Base-by-base conservation (phyloP, 1,140 invertebrate species). In the Bombus sylvicola region DNA sequence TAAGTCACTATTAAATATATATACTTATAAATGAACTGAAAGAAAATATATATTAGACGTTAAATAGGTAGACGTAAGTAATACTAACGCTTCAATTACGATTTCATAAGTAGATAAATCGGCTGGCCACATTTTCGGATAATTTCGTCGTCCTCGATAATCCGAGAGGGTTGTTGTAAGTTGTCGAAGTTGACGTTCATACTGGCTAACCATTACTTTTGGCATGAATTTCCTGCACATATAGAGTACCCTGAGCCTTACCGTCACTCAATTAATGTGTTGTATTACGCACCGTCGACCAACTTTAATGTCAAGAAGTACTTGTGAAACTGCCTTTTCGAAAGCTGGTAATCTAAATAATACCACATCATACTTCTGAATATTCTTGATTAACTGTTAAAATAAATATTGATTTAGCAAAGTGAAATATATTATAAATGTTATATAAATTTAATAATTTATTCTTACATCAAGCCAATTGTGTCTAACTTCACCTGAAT, bases 401-500 rank as follows among this genome's bases (percentile, higher is more conserved):
- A 90, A 90, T 89, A 89, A 22, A 88, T 37, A 88, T 34, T 43
- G 5, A 4, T 80, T 31, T 84, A 79, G 85, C 31, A 82, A 71
- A 80, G n/a, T 34, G 75, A 81, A n/a, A 82, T 6, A 31, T 31
- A 15, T 22, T 22, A n/a, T 74, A 76, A 73, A 43, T n/a, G 15
- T 53, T 71, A 62, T 68, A 81, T 57, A 81, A 66, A 62, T 75
- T 85, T 72, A 80, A 66, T 47, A 82, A 64, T 69, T 31, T 73
- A 64, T 71, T 94, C 96, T 96, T 96, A 98, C 97, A 95, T 98
- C 98, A 72, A 98, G 95, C 98, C 98, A 99, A 95, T 98, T 98
- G 92, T 98, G 97, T 80, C 98, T 95, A 41, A 99, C 98, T 96
- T 99, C 98, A 25, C 98, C 98, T 87, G 97, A 98, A 94, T 98